Conservation (phyloP, 2,888 invertebrate species). For the Pseudoips prasinana region DNA sequence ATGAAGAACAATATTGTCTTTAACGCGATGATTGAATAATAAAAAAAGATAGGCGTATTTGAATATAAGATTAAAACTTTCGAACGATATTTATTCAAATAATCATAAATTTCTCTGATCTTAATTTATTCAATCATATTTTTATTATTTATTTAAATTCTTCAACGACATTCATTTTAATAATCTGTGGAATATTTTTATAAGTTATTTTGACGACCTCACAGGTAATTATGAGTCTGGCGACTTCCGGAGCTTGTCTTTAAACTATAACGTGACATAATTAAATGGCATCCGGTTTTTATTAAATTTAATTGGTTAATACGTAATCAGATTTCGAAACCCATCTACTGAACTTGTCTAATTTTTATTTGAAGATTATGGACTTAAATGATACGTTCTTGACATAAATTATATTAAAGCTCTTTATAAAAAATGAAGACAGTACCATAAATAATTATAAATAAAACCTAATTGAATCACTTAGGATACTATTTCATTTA, state of each 20-base stretch:
- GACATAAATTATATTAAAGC: too few species aligned
- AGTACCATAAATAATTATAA: too few species aligned
- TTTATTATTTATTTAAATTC: slow-evolving; percentile 22
- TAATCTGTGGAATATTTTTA: slow-evolving; percentile 24
- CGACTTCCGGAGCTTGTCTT: slow-evolving; percentile 29
- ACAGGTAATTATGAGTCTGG: slow-evolving; percentile 28
- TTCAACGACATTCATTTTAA: slow-evolving; percentile 18
- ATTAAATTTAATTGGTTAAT: slow-evolving; percentile 27
- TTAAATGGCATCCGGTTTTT: slow-evolving; percentile 23
- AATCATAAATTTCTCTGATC: slow-evolving; percentile 1
- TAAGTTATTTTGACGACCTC: slow-evolving; percentile 33
- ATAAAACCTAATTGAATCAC: too few species aligned
- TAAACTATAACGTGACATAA: slow-evolving; percentile 27
- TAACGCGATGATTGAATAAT: too few species aligned
- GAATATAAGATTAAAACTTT: slow-evolving; percentile 8
- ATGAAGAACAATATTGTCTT: too few species aligned
- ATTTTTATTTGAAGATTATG: too few species aligned
- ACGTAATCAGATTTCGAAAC: too few species aligned
- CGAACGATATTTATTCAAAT: slow-evolving; percentile 13
- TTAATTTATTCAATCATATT: slow-evolving; percentile 21
- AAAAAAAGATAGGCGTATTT: too few species aligned
- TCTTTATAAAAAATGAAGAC: too few species aligned
- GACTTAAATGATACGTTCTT: too few species aligned
- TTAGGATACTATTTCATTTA: too few species aligned
- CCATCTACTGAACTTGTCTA: too few species aligned